Base-by-base conservation (phyloP, 1,140 invertebrate genomes). In the Idris sp. region DNA sequence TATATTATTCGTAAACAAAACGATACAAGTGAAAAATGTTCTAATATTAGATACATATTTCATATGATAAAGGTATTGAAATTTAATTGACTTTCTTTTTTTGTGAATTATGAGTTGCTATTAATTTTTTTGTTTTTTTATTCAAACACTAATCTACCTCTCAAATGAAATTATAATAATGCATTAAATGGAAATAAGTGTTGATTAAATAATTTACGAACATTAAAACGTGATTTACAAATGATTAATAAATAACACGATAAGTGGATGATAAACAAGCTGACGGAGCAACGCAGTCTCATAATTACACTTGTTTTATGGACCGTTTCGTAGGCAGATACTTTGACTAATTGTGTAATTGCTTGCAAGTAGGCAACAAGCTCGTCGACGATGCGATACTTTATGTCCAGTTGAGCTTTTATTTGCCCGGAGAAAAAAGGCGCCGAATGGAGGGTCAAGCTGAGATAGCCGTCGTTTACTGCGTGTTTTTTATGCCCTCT, bases 271-370 rank as follows among this genome's bases (percentile, higher is more conserved):
- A 59, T 68, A 59, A 68, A 68, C 53, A 68, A 48, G 46, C 51
- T 33, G 36, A 30, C 28, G 25, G 36, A 49, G 44, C 56, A 43
- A 46, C 36, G 36, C 58, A 75, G 74, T 53, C 54, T 61, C 76
- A 76, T 84, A 86, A 85, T 86, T 83, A 84, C 80, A 78, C 86
- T 86, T 85, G 81, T 84, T 86, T 86, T 86, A 86, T 86, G 82
- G 83, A 72, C 78, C 79, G 81, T 84, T 86, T 83, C 78, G 75
- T 72, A 73, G 76, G 76, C 78, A 79, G 84, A 84, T 85, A 86
- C 83, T 87, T 86, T 86, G 83, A 82, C 84, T 86, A 87, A 87
- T 86, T 87, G 85, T 84, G 86, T 87, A 86, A 87, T 87, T 87
- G 84, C 83, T 83, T 67, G 51, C 14, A 69, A 79, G 75, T 75